Evolutionary conservation across 2,113 vertebrate species (phyloP), one percentile per base, ranked within the genome.

Genomic region (Dicerorhinus sumatrensis): DNA sequence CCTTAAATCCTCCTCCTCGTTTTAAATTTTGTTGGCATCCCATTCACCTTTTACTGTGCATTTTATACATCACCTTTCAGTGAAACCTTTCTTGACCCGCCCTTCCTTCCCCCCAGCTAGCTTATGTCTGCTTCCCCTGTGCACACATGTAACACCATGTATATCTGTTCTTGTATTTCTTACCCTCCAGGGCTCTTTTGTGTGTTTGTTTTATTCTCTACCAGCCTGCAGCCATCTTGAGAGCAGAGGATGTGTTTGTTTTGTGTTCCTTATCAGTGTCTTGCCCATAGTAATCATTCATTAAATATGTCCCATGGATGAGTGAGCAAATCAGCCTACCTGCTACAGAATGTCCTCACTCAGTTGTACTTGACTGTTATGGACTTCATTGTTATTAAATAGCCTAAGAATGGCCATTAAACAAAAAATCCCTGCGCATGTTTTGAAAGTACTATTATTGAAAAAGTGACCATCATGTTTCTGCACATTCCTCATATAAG

Each of bases 61-160:
- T 76, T 88, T 51, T 69, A 20, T 51, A 14, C 14, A 29, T n/a
- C 23, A 46, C 31, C 27, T 88, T 81, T 51, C 54, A 88, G 54
- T 54, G 27, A 69, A 14, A 10, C 36, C 48, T 67, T 29, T 7
- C 13, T 67, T 16, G 63, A 42, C 42, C 42, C 42, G 42, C 42
- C 42, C 42, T 42, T 42, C 42, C 42, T 42, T 42, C 17, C 58
- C 31, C 8, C 2, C 23, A 48, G 36, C 29, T 18, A 81, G 36
- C 12, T 75, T 48, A 42, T 63, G 6, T 67, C 46, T 79, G n/a
- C 20, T n/a, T 73, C 18, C 11, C 11, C 16, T 36, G 81, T 7
- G 2, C 18, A 2, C 67, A 5, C 42, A 5, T 2, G 3, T 48
- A 54, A 21, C 6, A n/a, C 23, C 6, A 0, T 48, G 8, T 21